These are phyloP conservation scores for Tetranychus cinnabarinus DNA, from an alignment of 1,140 invertebrate species.

Conservation along the genomic window DNA sequence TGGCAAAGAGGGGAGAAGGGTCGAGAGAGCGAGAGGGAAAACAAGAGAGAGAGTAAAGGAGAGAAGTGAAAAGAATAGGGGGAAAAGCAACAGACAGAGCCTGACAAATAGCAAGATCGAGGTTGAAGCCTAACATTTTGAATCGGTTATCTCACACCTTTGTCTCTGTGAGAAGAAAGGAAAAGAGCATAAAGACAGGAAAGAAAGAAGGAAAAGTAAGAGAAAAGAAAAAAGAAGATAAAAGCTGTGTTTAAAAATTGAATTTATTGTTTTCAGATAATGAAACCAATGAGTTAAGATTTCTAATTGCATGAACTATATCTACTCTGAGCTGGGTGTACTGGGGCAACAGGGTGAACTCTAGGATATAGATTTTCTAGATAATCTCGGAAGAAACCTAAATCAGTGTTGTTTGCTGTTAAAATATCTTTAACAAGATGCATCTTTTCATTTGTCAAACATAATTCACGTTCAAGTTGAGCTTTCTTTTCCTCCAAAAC, in stretches of 20 bases:
- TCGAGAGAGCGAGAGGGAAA: not conserved
- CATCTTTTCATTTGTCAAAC: slow-evolving; percentile 12
- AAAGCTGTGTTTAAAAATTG: not conserved
- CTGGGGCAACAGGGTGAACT: too few species aligned
- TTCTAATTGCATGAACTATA: too few species aligned
- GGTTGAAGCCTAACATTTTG: not conserved
- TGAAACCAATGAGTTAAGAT: too few species aligned
- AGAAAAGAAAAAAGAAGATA: not conserved
- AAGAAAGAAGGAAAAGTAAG: not conserved
- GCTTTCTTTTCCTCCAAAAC: slow-evolving; percentile 25
- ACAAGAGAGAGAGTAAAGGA: not conserved
- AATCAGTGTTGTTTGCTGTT: slow-evolving; percentile 10
- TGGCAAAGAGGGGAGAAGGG: not conserved
- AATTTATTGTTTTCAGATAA: too few species aligned
- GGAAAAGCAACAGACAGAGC: not conserved
- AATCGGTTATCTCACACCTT: not conserved
- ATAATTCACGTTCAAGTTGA: slow-evolving; percentile 11
- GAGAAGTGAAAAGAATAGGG: not conserved
- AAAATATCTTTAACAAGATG: slow-evolving; percentile 12
- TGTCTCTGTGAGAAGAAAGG: not conserved
- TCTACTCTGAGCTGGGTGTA: too few species aligned
- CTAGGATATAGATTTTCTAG: not conserved
- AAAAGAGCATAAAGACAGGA: not conserved
- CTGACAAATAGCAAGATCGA: not conserved
- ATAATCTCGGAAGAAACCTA: slow-evolving; percentile 1